Evolutionary conservation across 1,140 invertebrate species (phyloP), one percentile per base, ranked within the genome.

Genomic region (Drosophila sp.): DNA sequence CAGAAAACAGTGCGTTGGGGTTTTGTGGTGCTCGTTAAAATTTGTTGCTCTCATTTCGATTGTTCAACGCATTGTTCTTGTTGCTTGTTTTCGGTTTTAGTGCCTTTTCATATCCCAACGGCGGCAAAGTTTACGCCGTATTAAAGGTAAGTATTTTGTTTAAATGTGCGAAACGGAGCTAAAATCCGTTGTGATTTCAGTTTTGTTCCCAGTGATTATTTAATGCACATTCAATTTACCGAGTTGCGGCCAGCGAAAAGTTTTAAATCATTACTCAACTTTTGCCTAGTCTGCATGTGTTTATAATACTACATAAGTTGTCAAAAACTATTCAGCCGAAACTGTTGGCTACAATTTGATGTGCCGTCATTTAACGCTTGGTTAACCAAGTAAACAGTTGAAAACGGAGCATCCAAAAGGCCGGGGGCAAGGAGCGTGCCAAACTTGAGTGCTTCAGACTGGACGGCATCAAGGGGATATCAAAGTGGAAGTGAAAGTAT

Each of bases 11-110:
- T 69, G 66, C 74, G 62, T 56, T 69, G 76, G 80, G 80, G 76
- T 72, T 82, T 83, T 83, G 80, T 72, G 80, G 72, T 54, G 80
- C 80, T 83, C 80, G 80, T 83, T 83, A 83, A 83, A 83, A 83
- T 83, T 83, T 83, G 80, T 72, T 83, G 80, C 80, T 83, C 80
- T 79, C 80, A 67, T 83, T 79, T 69, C 72, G 80, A 83, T 83
- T 83, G 62, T 66, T 51, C 62, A 13, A 29, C 53, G 36, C 34
- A 41, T 41, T 51, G 29, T 61, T 64, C 64, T 70, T 74, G 63
- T 56, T 61, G 56, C 27, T 36, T 38, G 38, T 36, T 64, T 76
- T 61, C 51, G 65, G 71, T 67, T 81, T 83, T 76, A 83, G 80
- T 76, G 76, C 66, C 59, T 73, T 73, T 69, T 73, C 50, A 73